Base-by-base conservation (phyloP, 2,113 vertebrate species). In the Falco punctatus region DNA sequence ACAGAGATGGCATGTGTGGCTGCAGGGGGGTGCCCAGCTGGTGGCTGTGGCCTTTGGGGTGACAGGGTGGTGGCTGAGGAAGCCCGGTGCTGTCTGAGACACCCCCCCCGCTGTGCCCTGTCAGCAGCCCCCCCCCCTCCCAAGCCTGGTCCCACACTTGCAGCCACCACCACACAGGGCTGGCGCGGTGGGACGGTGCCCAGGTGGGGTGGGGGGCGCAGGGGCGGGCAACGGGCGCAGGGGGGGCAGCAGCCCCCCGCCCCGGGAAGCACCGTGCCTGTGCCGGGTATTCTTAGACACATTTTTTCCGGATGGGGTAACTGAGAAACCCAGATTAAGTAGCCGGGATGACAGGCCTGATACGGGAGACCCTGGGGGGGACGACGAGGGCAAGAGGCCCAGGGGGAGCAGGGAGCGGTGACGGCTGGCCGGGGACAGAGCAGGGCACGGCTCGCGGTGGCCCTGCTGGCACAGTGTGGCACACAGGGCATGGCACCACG, bases 271-370 rank as follows among this genome's bases (percentile, higher is more conserved):
- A 0, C 49, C 1, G 1, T 49, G 65, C 48, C 16, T 30, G 38
- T 1, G 1, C 44, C 4, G 59, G 71, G 77, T 64, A 88, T 81
- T 85, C 85, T 91, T 89, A 89, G 94, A 22, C 44, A 27, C 75
- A 54, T 86, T 95, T 91, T 93, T 91, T 88, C 83, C 71, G 0
- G 81, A 81, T 89, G 59, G 88, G 81, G 62, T 95, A 95, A 91
- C 65, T 0, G 49, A 88, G 84, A 64, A 88, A 81, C 58, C 35
- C 54, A 78, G 88, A 86, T 77, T 61, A 88, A 81, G 65, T 67
- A 82, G 88, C 81, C 0, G 0, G 81, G 38, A 38, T 1, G 5
- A 42, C 52, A 42, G 70, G 65, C 24, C 70, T 88, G 84, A 88
- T 91, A 91, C 0, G 27, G 59, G 85, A 88, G 94, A 72, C 52